Evolutionary conservation across 1,140 invertebrate species (phyloP), one percentile per base, ranked within the genome.

Genomic region (Riptortus pedestris): DNA sequence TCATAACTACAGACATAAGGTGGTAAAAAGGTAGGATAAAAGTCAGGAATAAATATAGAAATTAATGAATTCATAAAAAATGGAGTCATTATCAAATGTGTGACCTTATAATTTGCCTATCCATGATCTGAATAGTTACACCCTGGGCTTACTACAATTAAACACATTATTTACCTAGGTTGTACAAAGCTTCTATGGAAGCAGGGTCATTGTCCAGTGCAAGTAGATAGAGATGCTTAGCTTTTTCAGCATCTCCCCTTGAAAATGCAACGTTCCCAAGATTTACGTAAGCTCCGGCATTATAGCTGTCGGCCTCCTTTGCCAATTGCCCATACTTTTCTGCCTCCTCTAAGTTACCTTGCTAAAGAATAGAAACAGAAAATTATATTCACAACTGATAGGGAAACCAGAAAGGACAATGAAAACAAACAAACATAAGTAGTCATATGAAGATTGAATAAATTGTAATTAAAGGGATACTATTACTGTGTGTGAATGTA

Each of bases 171-270:
- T 73, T 75, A 83, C 87, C 91, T 61, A 95, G 75, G 78, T 96
- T 94, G 71, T 91, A 96, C n/a, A 93, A 77, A 7, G 90, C 93
- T 77, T 96, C 92, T 28, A 93, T 85, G 73, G 87, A 91, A 24
- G 84, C 85, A 0, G 88, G 81, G 70, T 95, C 90, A 69, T 85
- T 87, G 63, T 89, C 83, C 51, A 95, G 72, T 0, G 92, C 91
- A 67, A 84, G 84, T 57, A 82, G 78, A 70, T 91, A 89, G 70
- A 84, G 84, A 70, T 88, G 82, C 65, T 83, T 79, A 0, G 91
- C 91, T 71, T 83, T 82, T 65, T 88, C 85, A 60, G 80, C 79
- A 63, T 94, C 87, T 52, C 81, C 80, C 69, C 83, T 85, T 43
- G 80, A 79, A 71, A 86, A 85, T 52, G 84, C 82, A 67, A 90